These are phyloP conservation scores for Galeopterus variegatus DNA, from an alignment of 2,113 vertebrate genomes.

Conservation along the genomic window DNA sequence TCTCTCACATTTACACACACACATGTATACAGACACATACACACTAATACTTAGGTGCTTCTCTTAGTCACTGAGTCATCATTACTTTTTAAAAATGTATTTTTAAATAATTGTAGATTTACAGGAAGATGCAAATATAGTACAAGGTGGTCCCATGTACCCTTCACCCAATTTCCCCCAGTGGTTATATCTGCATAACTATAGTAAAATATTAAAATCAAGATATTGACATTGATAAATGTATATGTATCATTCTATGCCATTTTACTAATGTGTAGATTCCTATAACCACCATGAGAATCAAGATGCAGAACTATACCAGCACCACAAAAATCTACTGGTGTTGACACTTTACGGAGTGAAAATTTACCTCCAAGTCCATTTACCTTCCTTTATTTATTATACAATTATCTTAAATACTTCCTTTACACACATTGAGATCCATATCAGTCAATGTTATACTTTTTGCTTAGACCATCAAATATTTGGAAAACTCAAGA, in stretches of 20 bases:
- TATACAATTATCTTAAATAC: neutral
- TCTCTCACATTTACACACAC: neutral
- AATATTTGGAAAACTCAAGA: conserved; percentile 20
- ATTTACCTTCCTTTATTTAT: neutral
- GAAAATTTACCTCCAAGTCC: neutral
- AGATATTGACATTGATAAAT: neutral
- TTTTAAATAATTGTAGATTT: neutral
- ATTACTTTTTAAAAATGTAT: neutral
- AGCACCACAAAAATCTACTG: neutral
- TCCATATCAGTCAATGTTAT: neutral
- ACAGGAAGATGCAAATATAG: neutral
- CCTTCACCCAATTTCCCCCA: neutral
- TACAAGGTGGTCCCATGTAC: neutral
- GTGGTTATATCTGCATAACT: neutral
- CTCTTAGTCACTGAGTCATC: neutral
- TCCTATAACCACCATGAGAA: neutral
- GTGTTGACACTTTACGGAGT: neutral
- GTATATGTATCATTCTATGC: neutral
- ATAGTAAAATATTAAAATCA: neutral
- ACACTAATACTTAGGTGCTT: neutral
- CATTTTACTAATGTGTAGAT: neutral
- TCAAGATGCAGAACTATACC: neutral
- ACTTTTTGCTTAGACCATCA: neutral
- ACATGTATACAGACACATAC: neutral
- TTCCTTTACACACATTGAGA: neutral